Percentiles rank a stretch among this genome's conserved stretches.
Evolutionary conservation across 2,888 invertebrate genomes (phyloP).

Genomic region (Mechanitis mazaeus): DNA sequence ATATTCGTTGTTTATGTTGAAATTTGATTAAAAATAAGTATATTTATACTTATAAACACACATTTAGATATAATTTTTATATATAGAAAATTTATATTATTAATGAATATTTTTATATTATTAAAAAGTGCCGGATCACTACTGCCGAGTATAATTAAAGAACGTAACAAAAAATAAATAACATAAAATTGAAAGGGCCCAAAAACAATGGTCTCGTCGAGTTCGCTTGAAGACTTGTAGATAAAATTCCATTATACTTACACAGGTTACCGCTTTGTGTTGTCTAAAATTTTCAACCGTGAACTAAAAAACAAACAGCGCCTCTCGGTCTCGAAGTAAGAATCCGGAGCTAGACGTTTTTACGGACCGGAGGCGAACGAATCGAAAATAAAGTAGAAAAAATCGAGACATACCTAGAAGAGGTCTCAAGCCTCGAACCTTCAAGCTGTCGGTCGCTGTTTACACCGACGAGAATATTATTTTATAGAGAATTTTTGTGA

Average conservation of each 20-base stretch:
- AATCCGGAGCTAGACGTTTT: slow-evolving; percentile 66
- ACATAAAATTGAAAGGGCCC: background rate
- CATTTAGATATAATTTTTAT: too few relatives aligned
- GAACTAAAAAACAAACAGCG: slow-evolving; percentile 36
- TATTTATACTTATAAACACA: too few relatives aligned
- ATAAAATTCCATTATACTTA: slow-evolving; percentile 7
- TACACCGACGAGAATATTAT: slow-evolving; percentile 41
- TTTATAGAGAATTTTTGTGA: too few relatives aligned
- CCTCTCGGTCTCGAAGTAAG: slow-evolving; percentile 50
- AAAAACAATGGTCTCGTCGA: background rate
- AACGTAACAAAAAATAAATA: background rate
- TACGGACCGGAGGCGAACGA: slow-evolving; percentile 61
- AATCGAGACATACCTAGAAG: slow-evolving; percentile 73
- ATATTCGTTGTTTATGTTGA: too few relatives aligned
- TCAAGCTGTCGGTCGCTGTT: slow-evolving; percentile 46
- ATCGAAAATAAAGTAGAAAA: slow-evolving; percentile 72
- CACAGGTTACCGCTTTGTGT: slow-evolving; percentile 23
- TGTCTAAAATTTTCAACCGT: slow-evolving; percentile 28
- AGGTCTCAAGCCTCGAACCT: slow-evolving; percentile 67
- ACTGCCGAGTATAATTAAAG: background rate
- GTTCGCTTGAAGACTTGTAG: slow-evolving; percentile 1
- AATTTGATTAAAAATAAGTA: too few relatives aligned
- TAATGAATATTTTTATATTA: too few relatives aligned
- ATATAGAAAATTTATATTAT: too few relatives aligned
- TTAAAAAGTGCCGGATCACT: too few relatives aligned